Base-by-base conservation (phyloP, 2,888 invertebrate genomes). In the Dermolepida albohirtum region DNA sequence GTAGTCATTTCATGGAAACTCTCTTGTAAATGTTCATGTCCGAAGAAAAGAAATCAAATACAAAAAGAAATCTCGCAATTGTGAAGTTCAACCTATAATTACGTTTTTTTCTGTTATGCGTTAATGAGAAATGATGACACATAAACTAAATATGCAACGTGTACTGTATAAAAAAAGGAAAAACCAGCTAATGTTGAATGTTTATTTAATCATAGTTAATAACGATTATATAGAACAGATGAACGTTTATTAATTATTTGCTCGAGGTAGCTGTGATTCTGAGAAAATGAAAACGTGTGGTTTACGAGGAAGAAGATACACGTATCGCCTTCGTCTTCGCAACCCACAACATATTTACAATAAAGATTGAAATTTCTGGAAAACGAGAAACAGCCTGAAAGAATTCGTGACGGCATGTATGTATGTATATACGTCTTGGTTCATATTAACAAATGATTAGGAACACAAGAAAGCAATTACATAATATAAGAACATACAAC, bases 41-140 rank as follows among this genome's bases (percentile, higher is more conserved):
- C 7, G 16, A 11, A 27, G 57, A 43, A 57, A 54, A 40, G 54
- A 22, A 34, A 34, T 34, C 34, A 34, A 34, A 6, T 34, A 22
- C 22, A 22, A 22, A 22, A 22, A 22, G 8, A 34, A 34, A 8
- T 57, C 2, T 27, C 11, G 43, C 11, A 12, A 43, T 22, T 5
- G 57, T n/a, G 17, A 57, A 57, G 43, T 66, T 66, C 57, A 57
- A 66, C 50, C 57, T 64, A 47, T 64, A 69, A 64, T 64, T 66
- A 69, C 57, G 62, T 44, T 51, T 66, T 49, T 55, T 64, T 64
- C 44, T 51, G 54, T 54, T 62, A 64, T 64, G 50, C 54, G 54
- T 47, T 47, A 34, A 62, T 62, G 39, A 62, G 34, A 47, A 62
- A 17, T 39, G 47, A 47, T 47, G 47, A 29, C 57, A 44, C 16